phyloP scores from a whole-genome alignment of 2,113 vertebrate genomes.

The Vireo altiloquus region DNA sequence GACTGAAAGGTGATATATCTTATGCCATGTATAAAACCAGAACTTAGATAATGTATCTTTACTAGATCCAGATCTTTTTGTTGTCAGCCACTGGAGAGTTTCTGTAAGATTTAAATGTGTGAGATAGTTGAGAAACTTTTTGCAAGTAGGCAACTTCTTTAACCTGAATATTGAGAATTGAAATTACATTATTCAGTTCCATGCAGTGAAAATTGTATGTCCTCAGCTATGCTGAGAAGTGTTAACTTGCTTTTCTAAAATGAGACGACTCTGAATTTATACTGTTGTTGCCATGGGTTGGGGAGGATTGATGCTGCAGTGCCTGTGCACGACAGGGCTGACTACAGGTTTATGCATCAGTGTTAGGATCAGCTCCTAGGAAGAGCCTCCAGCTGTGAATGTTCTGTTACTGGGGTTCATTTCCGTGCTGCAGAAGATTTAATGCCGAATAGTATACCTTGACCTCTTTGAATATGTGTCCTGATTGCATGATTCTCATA shows the following conservation, averaged over 20 bases:
- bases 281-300: neutral
- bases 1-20: neutral
- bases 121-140: neutral
- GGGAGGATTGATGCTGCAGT: neutral
- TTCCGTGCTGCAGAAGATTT: neutral
- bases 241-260: neutral
- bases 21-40: neutral
- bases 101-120: neutral
- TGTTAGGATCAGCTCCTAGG: neutral
- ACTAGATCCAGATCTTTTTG: neutral
- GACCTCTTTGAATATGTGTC: neutral
- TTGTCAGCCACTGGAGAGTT: neutral
- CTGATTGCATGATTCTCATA: neutral
- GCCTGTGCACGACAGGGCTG: neutral
- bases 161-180: neutral
- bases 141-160: neutral
- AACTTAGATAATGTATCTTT: neutral
- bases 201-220: neutral
- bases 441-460: neutral
- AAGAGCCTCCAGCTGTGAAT: neutral
- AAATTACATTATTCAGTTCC: neutral
- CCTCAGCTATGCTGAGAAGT: neutral
- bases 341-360: neutral
- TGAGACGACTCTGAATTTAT: neutral
- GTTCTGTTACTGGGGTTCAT: neutral